Evolutionary conservation across 2,113 vertebrate species (phyloP).

Genomic region (crab-eating macaque (Macaca fascicularis)): DNA sequence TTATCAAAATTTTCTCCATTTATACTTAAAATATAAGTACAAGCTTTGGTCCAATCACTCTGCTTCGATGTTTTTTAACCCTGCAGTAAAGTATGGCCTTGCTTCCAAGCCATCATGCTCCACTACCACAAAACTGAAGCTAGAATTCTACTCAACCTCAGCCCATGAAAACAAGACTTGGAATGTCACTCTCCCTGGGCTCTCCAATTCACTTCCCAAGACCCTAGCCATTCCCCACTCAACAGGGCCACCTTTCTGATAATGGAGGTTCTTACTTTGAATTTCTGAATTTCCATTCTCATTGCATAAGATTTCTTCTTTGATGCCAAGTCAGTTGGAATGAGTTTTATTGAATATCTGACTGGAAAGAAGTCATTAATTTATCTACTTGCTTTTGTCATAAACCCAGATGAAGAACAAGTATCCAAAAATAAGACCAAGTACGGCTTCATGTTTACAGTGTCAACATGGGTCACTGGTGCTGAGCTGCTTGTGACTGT

Average conservation of each 20-base stretch:
- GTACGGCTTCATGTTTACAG: rapidly evolving
- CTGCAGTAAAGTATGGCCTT: background rate
- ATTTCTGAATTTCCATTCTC: background rate
- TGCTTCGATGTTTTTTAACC: background rate
- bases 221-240: rapidly evolving
- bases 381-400: background rate
- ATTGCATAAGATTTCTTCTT: background rate
- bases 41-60: background rate
- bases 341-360: background rate
- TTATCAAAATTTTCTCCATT: slow-evolving; percentile 3
- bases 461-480: background rate
- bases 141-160: background rate
- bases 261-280: background rate
- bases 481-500: background rate
- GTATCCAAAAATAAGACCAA: background rate
- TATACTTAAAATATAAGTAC: slow-evolving; percentile 34
- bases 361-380: background rate
- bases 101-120: background rate
- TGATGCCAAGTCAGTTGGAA: background rate
- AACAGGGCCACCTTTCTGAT: background rate
- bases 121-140: background rate
- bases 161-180: background rate
- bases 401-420: background rate
- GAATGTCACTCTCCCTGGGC: background rate
- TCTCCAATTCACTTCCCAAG: background rate